Evolutionary conservation across 2,113 vertebrate species (phyloP).

Genomic region (Planiliza haematocheilus): DNA sequence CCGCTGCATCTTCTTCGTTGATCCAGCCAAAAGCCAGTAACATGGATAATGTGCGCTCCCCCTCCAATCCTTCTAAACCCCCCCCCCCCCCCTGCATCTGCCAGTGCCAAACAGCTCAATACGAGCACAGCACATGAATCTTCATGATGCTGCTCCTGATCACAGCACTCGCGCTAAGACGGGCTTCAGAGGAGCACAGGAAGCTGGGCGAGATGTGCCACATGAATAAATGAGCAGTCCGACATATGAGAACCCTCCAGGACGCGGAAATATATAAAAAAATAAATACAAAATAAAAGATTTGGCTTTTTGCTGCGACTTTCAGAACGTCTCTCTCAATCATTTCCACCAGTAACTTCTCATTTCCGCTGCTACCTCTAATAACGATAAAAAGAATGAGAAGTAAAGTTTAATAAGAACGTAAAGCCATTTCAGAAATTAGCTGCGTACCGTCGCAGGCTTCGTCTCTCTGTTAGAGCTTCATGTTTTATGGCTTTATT

Average conservation of each 20-base stretch:
- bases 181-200: constrained; percentile 39
- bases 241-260: constrained; percentile 12
- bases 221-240: constrained; percentile 46
- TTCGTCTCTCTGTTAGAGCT: neutral
- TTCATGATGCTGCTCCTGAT: constrained; percentile 42
- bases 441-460: neutral
- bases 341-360: neutral
- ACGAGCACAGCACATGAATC: constrained; percentile 31
- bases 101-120: constrained; percentile 46
- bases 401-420: neutral
- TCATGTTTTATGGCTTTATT: neutral
- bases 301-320: constrained; percentile 1
- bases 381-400: neutral
- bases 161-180: constrained; percentile 23
- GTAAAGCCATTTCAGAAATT: neutral
- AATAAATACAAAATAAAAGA: neutral
- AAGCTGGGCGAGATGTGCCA: constrained; percentile 30
- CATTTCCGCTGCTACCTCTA: neutral
- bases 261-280: neutral
- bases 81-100: constrained; percentile 39
- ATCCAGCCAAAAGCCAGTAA: constrained; percentile 37
- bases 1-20: constrained; percentile 28
- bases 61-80: constrained; percentile 54
- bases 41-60: constrained; percentile 35
- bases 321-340: neutral